Evolutionary conservation across 2,888 invertebrate species (phyloP).

Genomic region (Drosophila anomelani): DNA sequence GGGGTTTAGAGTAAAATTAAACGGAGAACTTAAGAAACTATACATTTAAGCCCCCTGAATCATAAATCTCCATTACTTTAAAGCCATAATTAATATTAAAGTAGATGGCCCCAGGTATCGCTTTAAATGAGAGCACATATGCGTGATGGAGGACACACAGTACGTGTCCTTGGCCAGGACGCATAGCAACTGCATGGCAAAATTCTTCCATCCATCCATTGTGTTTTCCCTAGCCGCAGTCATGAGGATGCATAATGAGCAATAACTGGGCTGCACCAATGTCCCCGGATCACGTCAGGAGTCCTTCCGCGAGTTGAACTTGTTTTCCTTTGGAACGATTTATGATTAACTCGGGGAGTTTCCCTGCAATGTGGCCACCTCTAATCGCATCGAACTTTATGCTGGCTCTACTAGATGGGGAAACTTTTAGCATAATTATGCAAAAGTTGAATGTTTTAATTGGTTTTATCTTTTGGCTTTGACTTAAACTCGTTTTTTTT

Average conservation of each 20-base stretch:
- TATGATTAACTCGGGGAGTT: constrained; percentile 36
- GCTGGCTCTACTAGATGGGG: constrained; percentile 11
- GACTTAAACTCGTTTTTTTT: background rate
- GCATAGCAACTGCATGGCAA: constrained; percentile 38
- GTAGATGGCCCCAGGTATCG: constrained; percentile 4
- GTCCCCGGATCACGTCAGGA: constrained; percentile 29
- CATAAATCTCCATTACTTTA: background rate
- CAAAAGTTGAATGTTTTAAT: constrained; percentile 35
- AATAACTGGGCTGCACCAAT: constrained; percentile 32
- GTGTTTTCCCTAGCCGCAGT: constrained; percentile 52
- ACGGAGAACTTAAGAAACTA: background rate
- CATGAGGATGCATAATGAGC: constrained; percentile 45
- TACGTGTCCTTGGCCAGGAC: constrained; percentile 40
- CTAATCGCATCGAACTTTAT: constrained; percentile 42
- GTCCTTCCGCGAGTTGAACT: constrained; percentile 18
- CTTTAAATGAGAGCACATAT: constrained; percentile 29
- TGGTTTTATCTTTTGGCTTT: constrained; percentile 13
- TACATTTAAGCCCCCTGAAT: background rate
- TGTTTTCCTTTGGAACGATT: constrained; percentile 34
- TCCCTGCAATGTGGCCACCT: background rate
- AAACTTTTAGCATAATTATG: constrained; percentile 39
- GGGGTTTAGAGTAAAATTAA: background rate
- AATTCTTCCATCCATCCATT: constrained; percentile 25
- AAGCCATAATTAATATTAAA: constrained; percentile 24
- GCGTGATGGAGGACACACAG: constrained; percentile 38